phyloP scores from a whole-genome alignment of 1,140 invertebrate genomes.

The Hyles euphorbiae region DNA sequence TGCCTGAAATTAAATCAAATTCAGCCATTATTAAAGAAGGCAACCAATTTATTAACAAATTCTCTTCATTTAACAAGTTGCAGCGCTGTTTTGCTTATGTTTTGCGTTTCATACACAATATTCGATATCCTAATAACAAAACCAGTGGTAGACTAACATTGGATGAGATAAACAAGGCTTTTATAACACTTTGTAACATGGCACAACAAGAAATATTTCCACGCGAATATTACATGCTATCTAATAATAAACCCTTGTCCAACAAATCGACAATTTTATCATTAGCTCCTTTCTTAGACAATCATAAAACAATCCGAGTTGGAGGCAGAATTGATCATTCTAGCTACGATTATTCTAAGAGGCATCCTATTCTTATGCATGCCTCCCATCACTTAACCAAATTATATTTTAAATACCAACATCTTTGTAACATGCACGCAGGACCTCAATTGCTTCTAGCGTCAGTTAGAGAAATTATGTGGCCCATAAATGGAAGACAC shows the following conservation, averaged over 20 bases:
- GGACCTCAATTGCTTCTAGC: slow-evolving; percentile 4
- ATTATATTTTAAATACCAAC: too few species aligned
- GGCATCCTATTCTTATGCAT: slow-evolving; percentile 9
- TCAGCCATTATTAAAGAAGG: too few species aligned
- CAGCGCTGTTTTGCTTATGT: too few species aligned
- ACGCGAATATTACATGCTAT: slow-evolving; percentile 1
- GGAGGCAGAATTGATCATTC: slow-evolving; percentile 8
- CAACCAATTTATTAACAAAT: too few species aligned
- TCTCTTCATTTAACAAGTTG: too few species aligned
- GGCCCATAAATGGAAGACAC: slow-evolving; percentile 1
- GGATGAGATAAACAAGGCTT: too few species aligned
- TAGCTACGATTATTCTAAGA: slow-evolving; percentile 1
- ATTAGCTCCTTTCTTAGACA: slow-evolving; percentile 6
- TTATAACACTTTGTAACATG: not conserved
- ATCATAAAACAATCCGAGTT: slow-evolving; percentile 4
- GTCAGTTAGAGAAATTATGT: not conserved
- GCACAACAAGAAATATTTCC: slow-evolving; percentile 6
- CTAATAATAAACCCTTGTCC: not conserved
- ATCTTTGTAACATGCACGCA: not conserved
- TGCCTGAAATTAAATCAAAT: too few species aligned
- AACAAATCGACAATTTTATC: slow-evolving; percentile 7
- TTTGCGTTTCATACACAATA: too few species aligned
- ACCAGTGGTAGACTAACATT: too few species aligned
- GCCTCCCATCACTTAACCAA: too few species aligned
- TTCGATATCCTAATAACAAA: too few species aligned